phyloP scores from a whole-genome alignment of 2,888 invertebrate species.

The Didymodactylos carnosus region DNA sequence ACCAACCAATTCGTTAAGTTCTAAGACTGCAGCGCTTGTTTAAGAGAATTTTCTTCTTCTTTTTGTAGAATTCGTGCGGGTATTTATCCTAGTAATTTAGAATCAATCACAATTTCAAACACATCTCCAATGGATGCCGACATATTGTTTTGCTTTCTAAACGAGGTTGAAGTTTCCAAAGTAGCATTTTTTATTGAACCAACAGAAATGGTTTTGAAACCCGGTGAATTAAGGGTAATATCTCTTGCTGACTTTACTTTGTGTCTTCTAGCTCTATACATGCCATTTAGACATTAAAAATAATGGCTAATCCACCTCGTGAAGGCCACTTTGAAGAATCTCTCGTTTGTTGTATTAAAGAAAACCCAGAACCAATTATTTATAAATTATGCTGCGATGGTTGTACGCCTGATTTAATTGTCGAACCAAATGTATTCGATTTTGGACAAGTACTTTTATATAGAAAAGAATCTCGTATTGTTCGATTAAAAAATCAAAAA shows the following conservation, averaged over 20 bases:
- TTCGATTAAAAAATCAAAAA: conserved; percentile 32
- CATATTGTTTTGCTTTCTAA: conserved; percentile 31
- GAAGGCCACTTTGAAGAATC: conserved; percentile 30
- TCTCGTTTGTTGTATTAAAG: conserved; percentile 32
- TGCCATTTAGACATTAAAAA: conserved; percentile 18
- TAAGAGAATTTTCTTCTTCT: background rate
- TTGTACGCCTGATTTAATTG: conserved; percentile 30
- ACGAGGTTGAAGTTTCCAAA: conserved; percentile 24
- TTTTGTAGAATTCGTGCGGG: conserved; percentile 22
- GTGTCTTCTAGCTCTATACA: background rate
- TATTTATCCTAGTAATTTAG: conserved; percentile 32
- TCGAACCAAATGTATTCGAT: conserved; percentile 31
- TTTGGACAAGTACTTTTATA: conserved; percentile 33
- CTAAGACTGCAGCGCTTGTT: too few relatives aligned
- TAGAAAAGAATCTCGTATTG: conserved; percentile 34
- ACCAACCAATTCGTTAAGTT: background rate
- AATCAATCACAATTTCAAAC: conserved; percentile 28
- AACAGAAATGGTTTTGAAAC: conserved; percentile 29
- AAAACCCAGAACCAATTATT: conserved; percentile 34
- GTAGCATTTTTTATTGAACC: conserved; percentile 34
- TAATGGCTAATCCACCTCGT: conserved; percentile 33
- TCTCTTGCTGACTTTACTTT: background rate
- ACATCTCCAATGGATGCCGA: conserved; percentile 32
- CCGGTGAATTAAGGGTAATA: conserved; percentile 26
- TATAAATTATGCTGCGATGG: conserved; percentile 32